Evolutionary conservation across 2,797 vertebrate genomes (phyloP), one percentile per base, ranked within the genome.

Genomic region (Phataginus tetradactyla): DNA sequence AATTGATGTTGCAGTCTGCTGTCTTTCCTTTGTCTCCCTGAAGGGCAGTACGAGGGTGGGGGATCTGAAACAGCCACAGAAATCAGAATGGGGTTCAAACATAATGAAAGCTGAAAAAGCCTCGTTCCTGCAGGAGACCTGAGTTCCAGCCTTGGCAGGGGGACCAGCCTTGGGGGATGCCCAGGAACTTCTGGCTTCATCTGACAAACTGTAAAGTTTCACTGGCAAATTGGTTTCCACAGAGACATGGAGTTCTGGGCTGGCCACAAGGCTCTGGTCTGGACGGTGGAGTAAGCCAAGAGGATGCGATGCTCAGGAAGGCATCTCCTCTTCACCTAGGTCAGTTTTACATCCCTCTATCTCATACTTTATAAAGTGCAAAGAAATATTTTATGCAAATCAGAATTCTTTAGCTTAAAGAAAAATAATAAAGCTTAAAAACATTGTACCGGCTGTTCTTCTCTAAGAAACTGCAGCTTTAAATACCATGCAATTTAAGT

Each of bases 341-440:
- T 74, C 45, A 15, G 4, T 20, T 77, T 69, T 23, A 87, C 3
- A 75, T 7, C 11, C 20, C 11, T 87, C 51, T 72, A 42, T 37
- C 39, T 84, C 34, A 42, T 23, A 34, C 25, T 72, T 83, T 42
- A 45, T 61, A 39, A 90, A 74, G 29, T 63, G 74, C 72, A 83
- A 45, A 71, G 27, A 51, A 27, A 51, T 59, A 37, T 63, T 77
- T 84, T 72, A 69, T 42, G 78, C 69, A 94, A 90, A 72, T 81
- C 45, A 64, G 42, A 96, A 94, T 74, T 68, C 14, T 39, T 87
- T 95, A n/a, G 20, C 55, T 69, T 88, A 63, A 87, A 68, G 37
- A 45, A 92, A 92, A 95, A 55, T 69, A 49, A 27, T 12, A 71
- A 94, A 86, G 20, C 51, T 79, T 93, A 57, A 80, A 95, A 83